Evolutionary conservation across 37 sponge, comb jelly and placozoan genomes (phyloP).

Genomic region (Ianthella basta): DNA sequence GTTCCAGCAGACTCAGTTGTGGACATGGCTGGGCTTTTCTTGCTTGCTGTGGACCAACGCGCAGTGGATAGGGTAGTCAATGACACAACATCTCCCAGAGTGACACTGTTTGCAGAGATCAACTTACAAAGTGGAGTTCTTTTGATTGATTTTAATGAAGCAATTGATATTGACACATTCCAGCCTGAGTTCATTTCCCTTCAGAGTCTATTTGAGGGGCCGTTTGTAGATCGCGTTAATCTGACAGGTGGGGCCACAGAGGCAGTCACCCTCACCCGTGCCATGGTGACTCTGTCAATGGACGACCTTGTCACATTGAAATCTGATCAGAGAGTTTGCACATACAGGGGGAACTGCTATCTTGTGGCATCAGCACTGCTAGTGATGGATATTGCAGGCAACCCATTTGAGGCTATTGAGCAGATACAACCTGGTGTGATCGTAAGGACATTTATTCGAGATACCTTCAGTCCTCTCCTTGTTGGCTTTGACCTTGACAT

Average conservation of each 20-base stretch:
- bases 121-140: constrained; percentile 78
- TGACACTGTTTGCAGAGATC: constrained; percentile 69
- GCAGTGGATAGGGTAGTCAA: constrained; percentile 48
- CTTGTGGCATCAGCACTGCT: constrained; percentile 47
- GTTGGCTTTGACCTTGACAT: constrained; percentile 71
- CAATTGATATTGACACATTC: constrained; percentile 61
- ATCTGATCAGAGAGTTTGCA: constrained; percentile 59
- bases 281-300: constrained; percentile 57
- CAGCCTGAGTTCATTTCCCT: constrained; percentile 61
- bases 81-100: constrained; percentile 72
- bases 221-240: constrained; percentile 45
- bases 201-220: constrained; percentile 76
- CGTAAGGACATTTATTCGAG: constrained; percentile 67
- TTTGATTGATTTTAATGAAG: constrained; percentile 74
- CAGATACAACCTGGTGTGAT: constrained; percentile 57
- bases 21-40: constrained; percentile 66
- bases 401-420: constrained; percentile 55
- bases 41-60: constrained; percentile 35
- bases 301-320: constrained; percentile 73
- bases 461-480: constrained; percentile 57
- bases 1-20: constrained; percentile 47
- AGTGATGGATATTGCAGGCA: constrained; percentile 69
- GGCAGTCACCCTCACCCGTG: constrained; percentile 43
- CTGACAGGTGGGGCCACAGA: constrained; percentile 67
- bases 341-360: constrained; percentile 86